Percentiles rank a stretch among this genome's conserved stretches.
These are phyloP conservation scores for Prenolepis imparis DNA, from an alignment of 2,888 invertebrate genomes.

Conservation along the genomic window DNA sequence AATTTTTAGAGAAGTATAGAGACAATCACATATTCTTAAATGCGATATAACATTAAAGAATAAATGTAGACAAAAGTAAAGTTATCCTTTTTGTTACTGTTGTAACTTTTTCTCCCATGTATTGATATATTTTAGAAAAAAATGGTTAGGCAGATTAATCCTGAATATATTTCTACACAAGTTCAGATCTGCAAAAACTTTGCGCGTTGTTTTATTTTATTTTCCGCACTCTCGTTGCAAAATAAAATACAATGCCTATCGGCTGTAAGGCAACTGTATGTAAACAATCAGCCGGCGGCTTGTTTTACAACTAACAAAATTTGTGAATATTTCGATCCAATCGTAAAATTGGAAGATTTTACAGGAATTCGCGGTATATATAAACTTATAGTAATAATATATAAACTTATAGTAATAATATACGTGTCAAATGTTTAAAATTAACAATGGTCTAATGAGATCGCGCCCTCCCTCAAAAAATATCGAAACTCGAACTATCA, in stretches of 20 bases:
- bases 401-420: conserved; percentile 63
- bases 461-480: conserved; percentile 61
- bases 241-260: conserved; percentile 17
- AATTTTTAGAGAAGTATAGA: not conserved
- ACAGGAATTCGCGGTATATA: conserved; percentile 56
- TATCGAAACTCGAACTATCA: conserved; percentile 75
- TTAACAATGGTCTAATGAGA: conserved; percentile 66
- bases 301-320: not conserved
- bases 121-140: conserved; percentile 3
- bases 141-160: not conserved
- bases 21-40: not conserved
- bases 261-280: not conserved
- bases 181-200: not conserved
- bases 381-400: conserved; percentile 63
- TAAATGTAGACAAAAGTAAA: not conserved
- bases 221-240: not conserved
- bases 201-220: conserved; percentile 24
- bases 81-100: not conserved
- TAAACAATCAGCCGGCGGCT: conserved; percentile 3
- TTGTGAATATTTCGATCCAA: not conserved
- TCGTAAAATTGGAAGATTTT: not conserved
- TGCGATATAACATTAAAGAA: not conserved
- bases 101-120: not conserved
- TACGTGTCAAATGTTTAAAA: conserved; percentile 67
- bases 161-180: not conserved